A percentile compares a stretch with the other conserved stretches of the same genome.
Evolutionary conservation across 2,888 invertebrate genomes (phyloP).

Genomic region (Himalopsyche kuldschensis): DNA sequence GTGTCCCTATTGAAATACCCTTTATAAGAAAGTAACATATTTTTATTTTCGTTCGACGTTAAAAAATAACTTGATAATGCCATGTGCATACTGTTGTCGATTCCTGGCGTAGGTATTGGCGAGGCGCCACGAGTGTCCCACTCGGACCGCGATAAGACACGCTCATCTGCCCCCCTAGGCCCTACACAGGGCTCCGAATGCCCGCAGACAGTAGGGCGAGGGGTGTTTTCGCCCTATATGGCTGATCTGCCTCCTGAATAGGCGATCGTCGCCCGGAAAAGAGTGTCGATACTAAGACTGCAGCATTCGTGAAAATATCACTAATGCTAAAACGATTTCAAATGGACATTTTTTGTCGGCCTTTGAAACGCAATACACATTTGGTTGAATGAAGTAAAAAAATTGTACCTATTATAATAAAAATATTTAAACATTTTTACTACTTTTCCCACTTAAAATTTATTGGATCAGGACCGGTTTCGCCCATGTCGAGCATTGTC

Average conservation of each 20-base stretch:
- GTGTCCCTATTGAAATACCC: too few species aligned
- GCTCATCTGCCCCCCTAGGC: slow-evolving; percentile 6
- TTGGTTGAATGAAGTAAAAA: too few species aligned
- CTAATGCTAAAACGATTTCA: too few species aligned
- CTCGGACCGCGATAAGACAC: slow-evolving; percentile 27
- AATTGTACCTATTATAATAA: too few species aligned
- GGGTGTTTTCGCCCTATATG: background rate
- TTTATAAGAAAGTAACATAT: too few species aligned
- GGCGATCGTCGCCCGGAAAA: background rate
- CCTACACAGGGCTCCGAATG: background rate
- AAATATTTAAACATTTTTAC: too few species aligned
- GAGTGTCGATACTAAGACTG: background rate
- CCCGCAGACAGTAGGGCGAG: background rate
- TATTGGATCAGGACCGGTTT: too few species aligned
- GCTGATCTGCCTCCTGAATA: background rate
- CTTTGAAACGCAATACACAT: too few species aligned
- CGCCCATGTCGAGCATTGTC: too few species aligned
- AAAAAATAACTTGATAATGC: background rate
- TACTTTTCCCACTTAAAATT: too few species aligned
- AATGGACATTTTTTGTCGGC: too few species aligned
- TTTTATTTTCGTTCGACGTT: too few species aligned
- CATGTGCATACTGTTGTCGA: background rate
- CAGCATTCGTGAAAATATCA: background rate
- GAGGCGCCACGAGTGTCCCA: slow-evolving; percentile 21
- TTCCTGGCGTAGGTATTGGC: background rate